phyloP scores from a whole-genome alignment of 2,797 vertebrate species.

The Nannoperca obscura region DNA sequence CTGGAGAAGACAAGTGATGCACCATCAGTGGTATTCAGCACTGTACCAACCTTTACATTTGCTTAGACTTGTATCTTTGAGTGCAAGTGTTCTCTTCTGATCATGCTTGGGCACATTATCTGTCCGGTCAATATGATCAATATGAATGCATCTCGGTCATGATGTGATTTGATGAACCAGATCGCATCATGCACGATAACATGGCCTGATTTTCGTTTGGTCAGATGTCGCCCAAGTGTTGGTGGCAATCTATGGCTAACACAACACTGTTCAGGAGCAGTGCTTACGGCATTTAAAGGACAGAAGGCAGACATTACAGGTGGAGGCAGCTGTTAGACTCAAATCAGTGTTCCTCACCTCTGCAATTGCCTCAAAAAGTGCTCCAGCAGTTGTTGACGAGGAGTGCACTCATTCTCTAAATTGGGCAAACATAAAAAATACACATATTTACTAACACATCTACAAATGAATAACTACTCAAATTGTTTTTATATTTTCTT shows the following conservation, averaged over 20 bases:
- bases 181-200: not conserved
- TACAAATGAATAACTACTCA: not conserved
- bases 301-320: not conserved
- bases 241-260: not conserved
- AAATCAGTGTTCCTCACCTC: slow-evolving; percentile 82
- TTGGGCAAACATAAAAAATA: slow-evolving; percentile 51
- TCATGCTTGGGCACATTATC: not conserved
- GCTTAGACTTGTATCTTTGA: slow-evolving; percentile 15
- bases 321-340: not conserved
- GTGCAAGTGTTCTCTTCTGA: not conserved
- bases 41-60: not conserved
- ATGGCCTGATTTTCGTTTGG: not conserved
- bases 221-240: slow-evolving; percentile 7
- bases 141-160: not conserved
- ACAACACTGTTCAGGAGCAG: not conserved
- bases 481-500: not conserved
- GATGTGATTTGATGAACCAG: not conserved
- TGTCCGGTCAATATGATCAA: slow-evolving; percentile 18
- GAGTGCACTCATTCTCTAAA: slow-evolving; percentile 93
- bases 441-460: not conserved
- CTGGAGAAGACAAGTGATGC: slow-evolving; percentile 77
- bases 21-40: not conserved
- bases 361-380: slow-evolving; percentile 98
- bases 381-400: slow-evolving; percentile 94
- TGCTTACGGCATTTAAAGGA: not conserved